These are phyloP conservation scores for Gouania willdenowi DNA, from an alignment of 2,797 vertebrate species.

Conservation along the genomic window DNA sequence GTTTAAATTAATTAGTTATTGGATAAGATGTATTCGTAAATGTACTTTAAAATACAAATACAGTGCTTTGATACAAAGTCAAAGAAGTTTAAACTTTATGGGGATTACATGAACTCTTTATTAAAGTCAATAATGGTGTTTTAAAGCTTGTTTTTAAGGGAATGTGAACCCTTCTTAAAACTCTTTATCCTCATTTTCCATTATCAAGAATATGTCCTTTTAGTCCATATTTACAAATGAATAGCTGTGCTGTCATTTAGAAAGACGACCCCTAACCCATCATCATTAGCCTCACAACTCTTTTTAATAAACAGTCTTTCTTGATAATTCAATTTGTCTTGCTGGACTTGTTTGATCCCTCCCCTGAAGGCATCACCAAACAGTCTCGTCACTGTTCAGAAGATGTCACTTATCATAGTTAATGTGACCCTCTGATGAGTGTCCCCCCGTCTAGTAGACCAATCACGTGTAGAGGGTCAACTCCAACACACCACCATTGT, in stretches of 20 bases:
- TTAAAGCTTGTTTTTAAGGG: constrained; percentile 6
- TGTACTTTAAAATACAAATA: no score
- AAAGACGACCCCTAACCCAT: neutral
- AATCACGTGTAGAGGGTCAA: constrained; percentile 30
- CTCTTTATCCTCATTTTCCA: constrained; percentile 33
- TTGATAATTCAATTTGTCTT: constrained; percentile 47
- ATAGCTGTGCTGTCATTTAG: constrained; percentile 25
- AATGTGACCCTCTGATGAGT: constrained; percentile 23
- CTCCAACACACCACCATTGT: neutral
- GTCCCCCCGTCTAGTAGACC: constrained; percentile 32
- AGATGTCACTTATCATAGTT: no score
- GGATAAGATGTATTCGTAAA: no score
- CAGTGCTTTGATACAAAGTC: neutral
- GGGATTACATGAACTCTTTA: constrained; percentile 10
- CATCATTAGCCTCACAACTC: constrained; percentile 21
- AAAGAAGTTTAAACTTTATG: neutral
- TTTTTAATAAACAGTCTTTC: constrained; percentile 51
- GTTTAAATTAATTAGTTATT: no score
- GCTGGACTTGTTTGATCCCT: constrained; percentile 46
- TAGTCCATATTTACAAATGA: constrained; percentile 46
- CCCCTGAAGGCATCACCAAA: constrained; percentile 30
- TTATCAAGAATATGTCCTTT: constrained; percentile 36
- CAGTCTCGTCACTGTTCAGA: constrained; percentile 42
- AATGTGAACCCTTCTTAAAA: no score
- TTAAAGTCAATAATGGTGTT: constrained; percentile 19